Conservation (phyloP, 1,140 invertebrate species). For the Hesperophylax magnus region DNA sequence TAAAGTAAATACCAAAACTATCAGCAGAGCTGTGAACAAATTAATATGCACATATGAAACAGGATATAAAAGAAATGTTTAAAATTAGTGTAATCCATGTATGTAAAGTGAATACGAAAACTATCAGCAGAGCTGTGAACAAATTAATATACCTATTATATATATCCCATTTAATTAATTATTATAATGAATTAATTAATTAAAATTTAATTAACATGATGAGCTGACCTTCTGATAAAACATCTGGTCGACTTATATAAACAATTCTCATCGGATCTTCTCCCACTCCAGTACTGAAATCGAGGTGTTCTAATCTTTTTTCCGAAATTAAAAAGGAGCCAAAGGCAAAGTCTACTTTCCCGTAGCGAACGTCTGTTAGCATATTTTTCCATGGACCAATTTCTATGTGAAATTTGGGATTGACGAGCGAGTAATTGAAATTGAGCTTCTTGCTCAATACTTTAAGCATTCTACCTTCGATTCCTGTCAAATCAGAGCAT, state of each 20-base stretch:
- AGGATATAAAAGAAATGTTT: neutral
- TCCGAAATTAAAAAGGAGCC: conserved; percentile 41
- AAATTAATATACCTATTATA: neutral
- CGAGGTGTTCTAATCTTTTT: conserved; percentile 32
- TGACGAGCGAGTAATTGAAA: conserved; percentile 35
- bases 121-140: neutral
- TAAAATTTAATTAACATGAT: too few species aligned
- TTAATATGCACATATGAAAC: neutral
- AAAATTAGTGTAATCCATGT: neutral
- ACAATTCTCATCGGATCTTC: conserved; percentile 46
- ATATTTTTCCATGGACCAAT: conserved; percentile 40
- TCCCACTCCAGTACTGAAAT: conserved; percentile 34
- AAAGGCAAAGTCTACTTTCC: conserved; percentile 46
- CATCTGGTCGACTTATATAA: conserved; percentile 20
- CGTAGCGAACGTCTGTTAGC: conserved; percentile 28
- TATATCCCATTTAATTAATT: too few species aligned
- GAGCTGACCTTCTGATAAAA: conserved; percentile 35
- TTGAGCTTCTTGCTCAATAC: conserved; percentile 44
- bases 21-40: neutral
- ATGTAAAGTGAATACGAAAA: conserved; percentile 7
- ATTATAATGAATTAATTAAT: too few species aligned
- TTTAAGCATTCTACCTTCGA: conserved; percentile 34
- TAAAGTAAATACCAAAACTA: conserved; percentile 8
- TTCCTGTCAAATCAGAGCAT: conserved; percentile 15
- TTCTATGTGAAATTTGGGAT: conserved; percentile 8